Evolutionary conservation across 2,888 invertebrate genomes (phyloP).

Genomic region (Andricus quercusramuli): DNA sequence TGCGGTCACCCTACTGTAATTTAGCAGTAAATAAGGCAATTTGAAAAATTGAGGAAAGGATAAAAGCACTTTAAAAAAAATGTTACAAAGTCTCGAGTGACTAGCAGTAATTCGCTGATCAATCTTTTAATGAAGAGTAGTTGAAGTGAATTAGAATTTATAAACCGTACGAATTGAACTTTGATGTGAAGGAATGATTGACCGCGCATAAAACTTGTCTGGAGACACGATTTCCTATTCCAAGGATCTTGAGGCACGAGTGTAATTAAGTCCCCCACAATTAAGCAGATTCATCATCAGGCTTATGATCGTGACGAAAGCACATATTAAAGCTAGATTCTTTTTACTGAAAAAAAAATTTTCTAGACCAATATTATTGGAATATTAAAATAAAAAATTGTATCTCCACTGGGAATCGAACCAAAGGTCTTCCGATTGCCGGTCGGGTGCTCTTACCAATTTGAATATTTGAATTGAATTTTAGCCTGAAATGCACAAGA

Average conservation of each 20-base stretch:
- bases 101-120: neutral
- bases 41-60: too few relatives aligned
- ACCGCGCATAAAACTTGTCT: constrained; percentile 27
- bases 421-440: too few relatives aligned
- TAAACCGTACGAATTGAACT: neutral
- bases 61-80: too few relatives aligned
- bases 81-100: neutral
- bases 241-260: constrained; percentile 40
- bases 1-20: too few relatives aligned
- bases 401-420: too few relatives aligned
- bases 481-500: too few relatives aligned
- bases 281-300: constrained; percentile 38
- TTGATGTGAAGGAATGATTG: constrained; percentile 30
- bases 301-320: constrained; percentile 29
- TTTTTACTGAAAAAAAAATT: too few relatives aligned
- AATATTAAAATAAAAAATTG: too few relatives aligned
- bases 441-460: too few relatives aligned
- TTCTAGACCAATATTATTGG: too few relatives aligned
- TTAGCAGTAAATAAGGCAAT: too few relatives aligned
- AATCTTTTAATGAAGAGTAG: constrained; percentile 22
- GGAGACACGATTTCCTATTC: constrained; percentile 20
- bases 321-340: neutral
- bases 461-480: too few relatives aligned
- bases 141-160: constrained; percentile 27
- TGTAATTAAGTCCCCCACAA: constrained; percentile 44